Conservation (phyloP, 1,140 invertebrate genomes). For the Lanistes nyassanus region DNA sequence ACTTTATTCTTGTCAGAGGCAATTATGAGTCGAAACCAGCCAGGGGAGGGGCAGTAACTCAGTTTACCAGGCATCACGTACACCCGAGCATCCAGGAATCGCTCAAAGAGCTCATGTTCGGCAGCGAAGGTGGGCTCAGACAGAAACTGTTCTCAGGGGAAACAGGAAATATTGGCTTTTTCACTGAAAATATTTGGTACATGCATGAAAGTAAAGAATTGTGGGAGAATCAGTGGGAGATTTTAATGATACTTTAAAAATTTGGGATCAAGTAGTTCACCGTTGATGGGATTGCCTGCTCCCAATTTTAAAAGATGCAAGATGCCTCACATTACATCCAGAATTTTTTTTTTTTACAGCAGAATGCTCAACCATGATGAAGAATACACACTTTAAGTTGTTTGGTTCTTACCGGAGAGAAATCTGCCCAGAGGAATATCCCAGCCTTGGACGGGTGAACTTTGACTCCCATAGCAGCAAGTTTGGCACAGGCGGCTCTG, state of each 20-base stretch:
- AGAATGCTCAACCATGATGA: no score
- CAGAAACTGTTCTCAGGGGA: conserved; percentile 19
- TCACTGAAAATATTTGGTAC: no score
- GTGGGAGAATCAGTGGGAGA: no score
- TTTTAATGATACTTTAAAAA: no score
- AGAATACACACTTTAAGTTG: not conserved
- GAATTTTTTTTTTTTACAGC: no score
- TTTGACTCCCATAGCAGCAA: conserved; percentile 18
- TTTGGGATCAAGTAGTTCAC: no score
- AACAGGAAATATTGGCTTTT: no score
- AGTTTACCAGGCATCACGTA: conserved; percentile 23
- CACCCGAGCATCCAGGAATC: conserved; percentile 25
- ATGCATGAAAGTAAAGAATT: no score
- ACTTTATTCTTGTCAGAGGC: conserved; percentile 17
- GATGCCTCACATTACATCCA: no score
- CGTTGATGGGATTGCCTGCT: no score
- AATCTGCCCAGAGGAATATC: conserved; percentile 36
- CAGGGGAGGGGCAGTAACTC: conserved; percentile 25
- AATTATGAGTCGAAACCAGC: conserved; percentile 31
- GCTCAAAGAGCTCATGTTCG: conserved; percentile 26
- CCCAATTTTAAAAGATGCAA: no score
- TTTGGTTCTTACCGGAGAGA: conserved; percentile 22
- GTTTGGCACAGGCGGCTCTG: conserved; percentile 15
- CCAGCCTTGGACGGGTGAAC: conserved; percentile 27
- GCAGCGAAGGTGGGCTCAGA: conserved; percentile 20